Base-by-base conservation (phyloP, 2,113 vertebrate species). In the Malurus elegans region DNA sequence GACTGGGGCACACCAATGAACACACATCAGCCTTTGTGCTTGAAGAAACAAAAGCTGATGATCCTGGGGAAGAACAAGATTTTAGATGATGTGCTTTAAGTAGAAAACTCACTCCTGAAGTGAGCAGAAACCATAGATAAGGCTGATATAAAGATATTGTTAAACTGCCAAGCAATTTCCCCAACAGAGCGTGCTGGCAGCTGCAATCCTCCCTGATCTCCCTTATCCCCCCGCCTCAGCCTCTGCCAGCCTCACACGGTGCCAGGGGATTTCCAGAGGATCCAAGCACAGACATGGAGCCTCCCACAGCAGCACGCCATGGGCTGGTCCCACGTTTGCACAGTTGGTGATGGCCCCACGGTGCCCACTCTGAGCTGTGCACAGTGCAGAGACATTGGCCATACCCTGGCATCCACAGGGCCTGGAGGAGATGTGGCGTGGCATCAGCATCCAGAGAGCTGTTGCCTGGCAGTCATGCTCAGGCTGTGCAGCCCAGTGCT, bases 81-180 rank as follows among this genome's bases (percentile, higher is more conserved):
- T 90, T 65, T 10, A 89, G 65, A 78, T 51, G 1, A 29, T 70
- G 32, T 56, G 13, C 65, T 48, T 87, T 67, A 89, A 80, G 84
- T 16, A 91, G 70, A 56, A 87, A 93, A 34, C 47, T 91, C 56
- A 66, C 34, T 71, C 93, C 80, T 89, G 78, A 93, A 87, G 44
- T 67, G 73, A 93, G 57, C 70, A 91, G 70, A 74, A 94, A 87
- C 73, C 74, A 69, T 81, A 96, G 86, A 91, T 61, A 90, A 91
- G 54, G 45, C 16, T 16, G 69, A 80, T 14, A 12, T 23, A 64
- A 51, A 93, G 61, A 79, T 79, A 44, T 40, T 32, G 60, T 60
- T 79, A 75, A 94, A 72, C 90, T 76, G 31, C 31, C 8, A 15
- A 95, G 95, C 87, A 96, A 95, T 95, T 96, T 95, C 95, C 95